Evolutionary conservation across 2,888 invertebrate genomes (phyloP).

Genomic region (Ornithoptera priamus): DNA sequence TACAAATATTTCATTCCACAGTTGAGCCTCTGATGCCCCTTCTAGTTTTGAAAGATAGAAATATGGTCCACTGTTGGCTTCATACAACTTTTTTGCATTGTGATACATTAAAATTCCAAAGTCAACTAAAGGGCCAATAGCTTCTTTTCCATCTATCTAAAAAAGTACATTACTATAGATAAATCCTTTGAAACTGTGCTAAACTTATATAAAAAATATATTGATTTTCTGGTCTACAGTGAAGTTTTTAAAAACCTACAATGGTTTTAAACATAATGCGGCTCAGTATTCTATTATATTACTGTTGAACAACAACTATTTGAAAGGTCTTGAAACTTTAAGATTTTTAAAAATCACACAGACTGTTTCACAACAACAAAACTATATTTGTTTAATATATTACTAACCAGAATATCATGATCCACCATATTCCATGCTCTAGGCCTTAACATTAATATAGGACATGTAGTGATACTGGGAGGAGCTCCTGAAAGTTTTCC

Average conservation of each 20-base stretch:
- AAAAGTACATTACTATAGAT: slow-evolving; percentile 32
- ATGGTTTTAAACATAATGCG: neutral
- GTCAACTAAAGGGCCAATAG: slow-evolving; percentile 84
- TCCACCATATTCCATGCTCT: slow-evolving; percentile 88
- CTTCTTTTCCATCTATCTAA: slow-evolving; percentile 80
- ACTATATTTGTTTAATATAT: neutral
- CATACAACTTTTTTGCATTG: slow-evolving; percentile 75
- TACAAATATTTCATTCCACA: slow-evolving; percentile 86
- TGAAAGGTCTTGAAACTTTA: neutral
- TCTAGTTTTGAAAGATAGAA: slow-evolving; percentile 87
- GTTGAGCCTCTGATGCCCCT: slow-evolving; percentile 80
- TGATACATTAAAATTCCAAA: slow-evolving; percentile 85
- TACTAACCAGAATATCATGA: slow-evolving; percentile 79
- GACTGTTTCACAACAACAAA: neutral
- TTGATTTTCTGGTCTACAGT: too few species aligned
- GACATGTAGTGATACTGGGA: slow-evolving; percentile 72
- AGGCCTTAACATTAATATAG: slow-evolving; percentile 84
- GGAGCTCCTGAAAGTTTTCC: slow-evolving; percentile 75
- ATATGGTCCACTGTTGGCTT: slow-evolving; percentile 82
- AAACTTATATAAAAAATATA: neutral
- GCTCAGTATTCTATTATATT: neutral
- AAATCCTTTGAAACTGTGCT: neutral
- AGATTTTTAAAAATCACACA: neutral
- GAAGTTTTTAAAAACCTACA: too few species aligned
- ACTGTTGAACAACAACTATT: neutral